Evolutionary conservation across 2,888 invertebrate genomes (phyloP).

Genomic region (Macaria notata): DNA sequence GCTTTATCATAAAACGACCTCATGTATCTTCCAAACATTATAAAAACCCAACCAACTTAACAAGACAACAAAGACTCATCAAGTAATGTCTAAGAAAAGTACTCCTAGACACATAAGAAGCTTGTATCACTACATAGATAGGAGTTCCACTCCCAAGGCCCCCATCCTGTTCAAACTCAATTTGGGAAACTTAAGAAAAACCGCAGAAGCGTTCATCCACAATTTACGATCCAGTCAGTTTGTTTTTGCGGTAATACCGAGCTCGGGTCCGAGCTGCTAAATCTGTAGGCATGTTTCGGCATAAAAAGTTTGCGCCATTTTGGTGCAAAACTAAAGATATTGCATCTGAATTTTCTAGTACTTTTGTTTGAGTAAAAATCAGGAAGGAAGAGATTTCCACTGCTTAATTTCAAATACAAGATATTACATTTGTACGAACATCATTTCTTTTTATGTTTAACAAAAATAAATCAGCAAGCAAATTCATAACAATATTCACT

Average conservation of each 20-base stretch:
- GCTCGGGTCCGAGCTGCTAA: slow-evolving; percentile 56
- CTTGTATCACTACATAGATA: slow-evolving; percentile 17
- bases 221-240: slow-evolving; percentile 65
- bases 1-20: no score
- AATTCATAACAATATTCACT: no score
- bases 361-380: no score
- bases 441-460: no score
- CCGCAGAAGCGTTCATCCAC: slow-evolving; percentile 50
- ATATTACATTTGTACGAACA: no score
- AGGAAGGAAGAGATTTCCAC: no score
- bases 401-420: no score
- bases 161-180: slow-evolving; percentile 52
- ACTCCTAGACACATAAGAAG: neutral
- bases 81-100: neutral
- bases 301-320: slow-evolving; percentile 48
- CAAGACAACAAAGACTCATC: no score
- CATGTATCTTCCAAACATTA: no score
- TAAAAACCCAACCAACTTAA: no score
- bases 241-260: slow-evolving; percentile 64
- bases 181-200: slow-evolving; percentile 62
- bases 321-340: slow-evolving; percentile 12
- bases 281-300: slow-evolving; percentile 58
- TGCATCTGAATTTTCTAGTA: no score
- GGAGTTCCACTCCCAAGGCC: slow-evolving; percentile 23
- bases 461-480: no score